These are phyloP conservation scores for Corbicula japonica DNA, from an alignment of 2,888 invertebrate genomes.

Conservation along the genomic window DNA sequence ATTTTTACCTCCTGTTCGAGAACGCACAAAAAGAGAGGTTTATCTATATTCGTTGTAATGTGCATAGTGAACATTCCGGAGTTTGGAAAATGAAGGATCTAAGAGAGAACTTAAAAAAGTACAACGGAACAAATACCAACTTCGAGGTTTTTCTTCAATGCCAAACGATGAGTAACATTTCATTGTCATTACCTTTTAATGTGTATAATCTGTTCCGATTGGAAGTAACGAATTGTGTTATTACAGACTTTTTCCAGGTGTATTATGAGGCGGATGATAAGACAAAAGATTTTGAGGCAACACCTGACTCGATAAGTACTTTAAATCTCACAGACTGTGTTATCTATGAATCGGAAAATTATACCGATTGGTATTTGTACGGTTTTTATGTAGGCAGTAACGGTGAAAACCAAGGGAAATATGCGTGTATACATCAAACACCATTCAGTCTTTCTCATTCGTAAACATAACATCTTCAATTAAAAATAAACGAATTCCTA, in stretches of 20 bases:
- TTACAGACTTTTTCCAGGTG: conserved; percentile 61
- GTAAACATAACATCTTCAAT: conserved; percentile 63
- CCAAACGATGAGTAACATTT: conserved; percentile 46
- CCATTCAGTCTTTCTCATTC: conserved; percentile 44
- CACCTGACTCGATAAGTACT: conserved; percentile 59
- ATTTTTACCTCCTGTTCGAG: conserved; percentile 40
- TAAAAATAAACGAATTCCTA: conserved; percentile 49
- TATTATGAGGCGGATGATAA: conserved; percentile 24
- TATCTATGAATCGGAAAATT: conserved; percentile 36
- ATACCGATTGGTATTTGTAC: conserved; percentile 55
- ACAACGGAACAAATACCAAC: conserved; percentile 24
- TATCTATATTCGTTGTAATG: conserved; percentile 33
- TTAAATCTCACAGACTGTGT: conserved; percentile 46
- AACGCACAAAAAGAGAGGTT: conserved; percentile 35
- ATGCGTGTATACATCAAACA: too few relatives aligned
- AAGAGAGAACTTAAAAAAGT: conserved; percentile 24
- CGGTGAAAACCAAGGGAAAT: too few relatives aligned
- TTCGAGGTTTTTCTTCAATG: conserved; percentile 59
- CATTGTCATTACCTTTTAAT: conserved; percentile 70
- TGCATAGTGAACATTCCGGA: conserved; percentile 33
- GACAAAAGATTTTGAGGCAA: conserved; percentile 37
- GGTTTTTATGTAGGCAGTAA: conserved; percentile 69
- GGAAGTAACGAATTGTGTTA: conserved; percentile 50
- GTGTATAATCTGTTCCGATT: conserved; percentile 58
- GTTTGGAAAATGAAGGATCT: conserved; percentile 49